phyloP scores from a whole-genome alignment of 2,888 invertebrate genomes.

The Trichogramma dendrolimi region DNA sequence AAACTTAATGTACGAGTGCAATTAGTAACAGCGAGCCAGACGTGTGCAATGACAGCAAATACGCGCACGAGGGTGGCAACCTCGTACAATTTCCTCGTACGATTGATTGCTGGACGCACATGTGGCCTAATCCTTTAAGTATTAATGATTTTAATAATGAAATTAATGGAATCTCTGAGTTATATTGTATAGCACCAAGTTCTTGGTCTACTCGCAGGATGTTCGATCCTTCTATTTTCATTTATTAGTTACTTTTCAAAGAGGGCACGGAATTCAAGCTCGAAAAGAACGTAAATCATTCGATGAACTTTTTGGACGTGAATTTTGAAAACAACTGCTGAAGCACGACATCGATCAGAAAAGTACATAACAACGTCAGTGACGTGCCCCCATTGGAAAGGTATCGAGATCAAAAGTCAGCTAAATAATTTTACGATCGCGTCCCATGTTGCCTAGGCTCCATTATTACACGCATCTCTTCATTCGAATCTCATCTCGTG shows the following conservation, averaged over 20 bases:
- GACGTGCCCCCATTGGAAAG: background rate
- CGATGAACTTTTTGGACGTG: no score
- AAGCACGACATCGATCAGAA: background rate
- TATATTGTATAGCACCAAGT: no score
- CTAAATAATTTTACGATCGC: slow-evolving; percentile 21
- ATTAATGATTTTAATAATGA: no score
- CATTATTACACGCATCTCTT: slow-evolving; percentile 22
- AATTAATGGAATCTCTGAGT: no score
- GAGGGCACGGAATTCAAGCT: background rate
- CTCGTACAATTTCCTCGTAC: no score
- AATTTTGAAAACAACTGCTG: no score
- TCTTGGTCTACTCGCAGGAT: background rate
- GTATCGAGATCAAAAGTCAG: slow-evolving; percentile 12
- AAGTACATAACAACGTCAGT: background rate
- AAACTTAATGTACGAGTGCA: slow-evolving; percentile 50
- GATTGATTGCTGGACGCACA: no score
- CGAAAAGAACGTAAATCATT: no score
- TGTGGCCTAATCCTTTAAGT: no score
- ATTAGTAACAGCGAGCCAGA: slow-evolving; percentile 41
- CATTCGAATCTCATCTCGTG: slow-evolving; percentile 17
- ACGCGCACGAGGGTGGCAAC: no score
- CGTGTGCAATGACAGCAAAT: no score
- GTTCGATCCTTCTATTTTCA: background rate
- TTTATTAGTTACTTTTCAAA: background rate
- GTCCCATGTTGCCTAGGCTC: background rate